Evolutionary conservation across 2,113 vertebrate species (phyloP), one percentile per base, ranked within the genome.

Genomic region (Lonchura striata): DNA sequence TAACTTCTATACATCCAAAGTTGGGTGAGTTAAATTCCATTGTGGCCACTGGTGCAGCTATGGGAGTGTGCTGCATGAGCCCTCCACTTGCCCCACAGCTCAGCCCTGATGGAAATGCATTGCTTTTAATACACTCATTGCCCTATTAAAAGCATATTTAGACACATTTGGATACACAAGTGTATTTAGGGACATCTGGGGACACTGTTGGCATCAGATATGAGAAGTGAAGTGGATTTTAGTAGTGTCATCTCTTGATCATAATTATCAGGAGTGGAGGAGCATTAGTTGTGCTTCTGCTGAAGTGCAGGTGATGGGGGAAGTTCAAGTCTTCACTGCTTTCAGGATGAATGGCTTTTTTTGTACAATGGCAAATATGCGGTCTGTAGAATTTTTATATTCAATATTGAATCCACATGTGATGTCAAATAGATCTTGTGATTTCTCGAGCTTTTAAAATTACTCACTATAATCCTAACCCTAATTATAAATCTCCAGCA

Each of bases 391-490:
- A 77, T 54, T 93, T 90, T 93, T 70, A 42, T 69, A 69, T 82
- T 79, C 21, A 0, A 14, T 83, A 81, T 81, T 88, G 53, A 57
- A 91, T 91, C 70, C 82, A 79, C 49, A 25, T 85, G 74, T 81
- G 68, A 77, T 95, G 63, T 92, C 68, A 83, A 77, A 72, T 11
- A 22, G 82, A 90, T 83, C 88, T 90, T 90, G 47, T 74, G 92
- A 92, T 83, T 92, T 94, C 66, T 93, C 71, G 83, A 2, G 68
- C 79, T 94, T 93, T 93, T 80, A 50, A 81, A 93, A 93, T 90
- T 66, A 47, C 35, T 86, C 47, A 56, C 30, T 83, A 33, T 77
- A 81, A 75, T 83, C 56, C 54, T 94, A 90, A 83, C 63, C 71
- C 59, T 88, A 93, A 88, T 83, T 92, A 86, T 86, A 88, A 92